Evolutionary conservation across 2,113 vertebrate species (phyloP), one percentile per base, ranked within the genome.

Genomic region (Crotalus tigris): DNA sequence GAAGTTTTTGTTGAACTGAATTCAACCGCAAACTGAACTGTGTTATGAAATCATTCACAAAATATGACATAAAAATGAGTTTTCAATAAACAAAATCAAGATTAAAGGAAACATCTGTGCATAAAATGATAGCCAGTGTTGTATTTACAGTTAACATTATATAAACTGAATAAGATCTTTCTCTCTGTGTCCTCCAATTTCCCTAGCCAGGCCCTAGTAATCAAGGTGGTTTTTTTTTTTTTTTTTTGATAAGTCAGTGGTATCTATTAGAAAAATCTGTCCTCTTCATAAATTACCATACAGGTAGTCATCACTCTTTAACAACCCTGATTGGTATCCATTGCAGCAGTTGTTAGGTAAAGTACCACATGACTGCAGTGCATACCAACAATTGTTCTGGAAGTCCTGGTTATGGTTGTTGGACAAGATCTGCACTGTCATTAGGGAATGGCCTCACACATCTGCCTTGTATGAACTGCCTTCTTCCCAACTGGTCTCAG

Each of bases 91-190:
- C 69, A 61, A 92, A 88, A 59, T 1, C 3, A 33, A 91, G 19
- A 88, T 69, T 17, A 92, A 92, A 92, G 29, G 58, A 64, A 87
- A 53, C n/a, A 92, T 21, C 87, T 88, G 33, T 87, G 39, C 53
- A 49, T 53, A 26, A 64, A n/a, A 54, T 39, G n/a, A 64, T 54
- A 19, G 39, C 29, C 81, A 87, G 61, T 46, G 10, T 58, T 44
- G 29, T 26, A 58, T 57, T 11, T 85, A 29, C 24, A 61, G 24
- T 61, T 61, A 85, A 39, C 81, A 85, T 39, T 59, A 92, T 87
- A n/a, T 59, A 29, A 86, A n/a, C 29, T 26, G 59, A 53, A 39
- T 51, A 33, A 87, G 44, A 33, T 29, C 53, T 75, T 24, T 7
- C 23, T 59, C 3, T 23, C 11, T 33, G 15, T 13, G 17, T 44